These are phyloP conservation scores for Rhynchonema sp. DNA, from an alignment of 2,888 invertebrate genomes.

Conservation along the genomic window DNA sequence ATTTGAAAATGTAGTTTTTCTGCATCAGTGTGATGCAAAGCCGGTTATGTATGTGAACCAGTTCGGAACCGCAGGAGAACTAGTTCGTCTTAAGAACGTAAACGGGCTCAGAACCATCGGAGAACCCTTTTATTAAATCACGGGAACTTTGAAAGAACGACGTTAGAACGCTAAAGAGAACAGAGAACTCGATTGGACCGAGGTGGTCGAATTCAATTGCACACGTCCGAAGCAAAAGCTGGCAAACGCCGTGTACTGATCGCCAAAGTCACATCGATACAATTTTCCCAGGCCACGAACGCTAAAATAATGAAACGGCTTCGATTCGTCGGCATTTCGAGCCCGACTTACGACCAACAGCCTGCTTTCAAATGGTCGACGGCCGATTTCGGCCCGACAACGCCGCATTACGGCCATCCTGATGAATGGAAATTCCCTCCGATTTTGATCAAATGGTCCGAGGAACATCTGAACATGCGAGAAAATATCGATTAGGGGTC, in stretches of 20 bases:
- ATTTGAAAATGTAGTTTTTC: background rate
- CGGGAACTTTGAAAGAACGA: too few species aligned
- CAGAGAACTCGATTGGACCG: too few species aligned
- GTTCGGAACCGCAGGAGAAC: too few species aligned
- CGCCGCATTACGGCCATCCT: slow-evolving; percentile 51
- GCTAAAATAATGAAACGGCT: slow-evolving; percentile 25
- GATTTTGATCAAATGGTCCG: slow-evolving; percentile 24
- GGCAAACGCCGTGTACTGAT: too few species aligned
- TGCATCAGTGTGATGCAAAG: background rate
- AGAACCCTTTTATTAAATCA: too few species aligned
- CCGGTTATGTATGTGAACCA: background rate
- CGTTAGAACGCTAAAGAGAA: too few species aligned
- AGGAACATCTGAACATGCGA: background rate
- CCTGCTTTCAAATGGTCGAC: slow-evolving; percentile 59
- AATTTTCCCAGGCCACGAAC: slow-evolving; percentile 23
- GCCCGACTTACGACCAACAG: slow-evolving; percentile 42
- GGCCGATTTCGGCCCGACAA: slow-evolving; percentile 41
- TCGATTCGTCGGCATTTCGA: slow-evolving; percentile 41
- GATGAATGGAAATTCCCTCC: slow-evolving; percentile 51
- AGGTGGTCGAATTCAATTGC: too few species aligned
- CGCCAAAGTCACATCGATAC: too few species aligned
- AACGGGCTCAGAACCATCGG: too few species aligned
- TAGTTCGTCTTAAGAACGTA: too few species aligned
- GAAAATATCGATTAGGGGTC: background rate
- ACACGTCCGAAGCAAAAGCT: too few species aligned